Evolutionary conservation across 2,113 vertebrate genomes (phyloP).

Genomic region (Otolemur garnettii): DNA sequence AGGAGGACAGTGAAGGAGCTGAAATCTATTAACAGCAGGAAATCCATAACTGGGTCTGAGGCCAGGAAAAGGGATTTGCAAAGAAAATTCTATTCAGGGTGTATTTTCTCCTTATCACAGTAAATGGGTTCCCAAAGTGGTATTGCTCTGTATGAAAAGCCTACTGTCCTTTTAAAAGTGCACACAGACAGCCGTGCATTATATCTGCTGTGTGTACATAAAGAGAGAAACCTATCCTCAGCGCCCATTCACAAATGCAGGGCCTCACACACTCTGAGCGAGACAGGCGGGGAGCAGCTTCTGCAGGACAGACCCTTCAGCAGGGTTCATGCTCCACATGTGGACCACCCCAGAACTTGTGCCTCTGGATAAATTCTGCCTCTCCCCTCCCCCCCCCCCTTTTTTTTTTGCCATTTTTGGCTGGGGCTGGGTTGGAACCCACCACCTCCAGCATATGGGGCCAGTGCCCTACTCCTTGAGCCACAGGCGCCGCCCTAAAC

Average conservation of each 20-base stretch:
- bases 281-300: background rate
- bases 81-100: slow-evolving; percentile 65
- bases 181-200: background rate
- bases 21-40: slow-evolving; percentile 65
- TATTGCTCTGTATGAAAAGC: slow-evolving; percentile 47
- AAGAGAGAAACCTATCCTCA: background rate
- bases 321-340: background rate
- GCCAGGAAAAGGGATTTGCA: slow-evolving; percentile 68
- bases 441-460: no score
- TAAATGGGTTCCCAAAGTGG: background rate
- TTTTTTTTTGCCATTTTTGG: no score
- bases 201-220: background rate
- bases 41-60: slow-evolving; percentile 66
- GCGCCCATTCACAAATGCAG: background rate
- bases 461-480: no score
- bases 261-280: rapidly evolving
- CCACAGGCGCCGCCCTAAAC: background rate
- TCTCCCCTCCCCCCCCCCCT: background rate
- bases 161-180: slow-evolving; percentile 45
- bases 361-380: background rate
- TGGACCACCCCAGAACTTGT: background rate
- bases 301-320: background rate
- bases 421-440: no score
- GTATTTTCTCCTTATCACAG: slow-evolving; percentile 39
- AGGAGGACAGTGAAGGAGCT: background rate